Conservation (phyloP, 2,888 invertebrate species). For the Papilio protenor region DNA sequence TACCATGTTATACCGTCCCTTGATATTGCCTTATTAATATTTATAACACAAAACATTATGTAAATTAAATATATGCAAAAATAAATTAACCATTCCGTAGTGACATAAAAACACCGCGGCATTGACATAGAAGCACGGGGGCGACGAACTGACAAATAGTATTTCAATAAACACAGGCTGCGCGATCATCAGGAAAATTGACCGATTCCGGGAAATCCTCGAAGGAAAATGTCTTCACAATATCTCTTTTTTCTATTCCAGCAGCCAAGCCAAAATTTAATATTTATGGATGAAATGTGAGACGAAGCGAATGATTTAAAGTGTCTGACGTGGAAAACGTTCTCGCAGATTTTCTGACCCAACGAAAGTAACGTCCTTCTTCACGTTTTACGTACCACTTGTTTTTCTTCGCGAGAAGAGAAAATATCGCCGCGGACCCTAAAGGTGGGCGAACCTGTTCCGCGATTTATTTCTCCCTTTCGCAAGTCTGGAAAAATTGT, state of each 20-base stretch:
- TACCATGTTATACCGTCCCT: conserved; percentile 36
- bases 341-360: conserved; percentile 83
- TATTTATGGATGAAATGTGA: conserved; percentile 84
- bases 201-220: conserved; percentile 81
- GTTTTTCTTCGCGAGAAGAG: conserved; percentile 74
- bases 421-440: conserved; percentile 75
- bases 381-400: conserved; percentile 80
- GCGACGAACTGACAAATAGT: conserved; percentile 78
- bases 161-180: conserved; percentile 80
- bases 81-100: conserved; percentile 17
- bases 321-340: conserved; percentile 82
- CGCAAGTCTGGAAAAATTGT: conserved; percentile 73
- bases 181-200: conserved; percentile 81
- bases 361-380: conserved; percentile 80
- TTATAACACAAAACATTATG: conserved; percentile 12
- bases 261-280: conserved; percentile 79
- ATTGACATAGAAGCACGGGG: conserved; percentile 63
- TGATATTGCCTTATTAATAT: conserved; percentile 5
- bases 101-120: conserved; percentile 52
- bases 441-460: conserved; percentile 72
- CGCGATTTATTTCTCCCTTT: conserved; percentile 76
- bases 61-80: neutral
- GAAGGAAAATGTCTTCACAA: conserved; percentile 75
- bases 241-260: conserved; percentile 77
- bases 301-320: conserved; percentile 82